Evolutionary conservation across 2,888 invertebrate species (phyloP), one percentile per base, ranked within the genome.

Genomic region (Andrena hattorfiana): DNA sequence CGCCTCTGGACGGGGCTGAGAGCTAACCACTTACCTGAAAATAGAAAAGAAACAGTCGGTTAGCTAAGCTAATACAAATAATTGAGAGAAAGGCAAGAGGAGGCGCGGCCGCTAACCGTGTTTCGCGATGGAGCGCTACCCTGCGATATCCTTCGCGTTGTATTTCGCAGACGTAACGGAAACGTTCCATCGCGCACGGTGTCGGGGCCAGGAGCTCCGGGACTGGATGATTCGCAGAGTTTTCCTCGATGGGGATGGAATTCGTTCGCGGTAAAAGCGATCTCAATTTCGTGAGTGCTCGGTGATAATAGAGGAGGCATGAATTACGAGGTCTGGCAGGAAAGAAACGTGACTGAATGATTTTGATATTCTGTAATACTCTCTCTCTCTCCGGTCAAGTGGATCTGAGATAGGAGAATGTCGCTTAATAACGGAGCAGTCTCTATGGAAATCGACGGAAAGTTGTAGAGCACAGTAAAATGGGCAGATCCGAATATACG

Each of bases 51-150:
- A 88, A 87, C 87, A 90, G 71, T 73, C 73, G 83, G 83, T 90
- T 89, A 89, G 87, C 81, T 87, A 87, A 88, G 77, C 76, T 87
- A 87, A 87, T 89, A 89, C 87, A 88, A 89, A 90, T 87, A 89
- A 88, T 86, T 85, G 83, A 72, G 59, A 49, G 72, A 42, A 42
- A 42, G 75, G 51, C 30, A 35, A 82, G 54, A 78, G 69, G 69
- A 83, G 71, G 67, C 56, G 77, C 28, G n/a, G 10, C 64, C 42
- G 70, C 16, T 78, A 78, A 78, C 71, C 66, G 67, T 73, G 56
- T 71, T 67, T 56, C 77, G 26, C 64, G 63, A n/a, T 16, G 16
- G 42, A 56, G 26, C 62, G 42, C 35, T 78, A 60, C 32, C 32
- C 48, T 10, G 56, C 49, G 67, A 68, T 64, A 60, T 60, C 59